Conservation (phyloP, 92 coral and sea anemone genomes). For the Porites lobata region DNA sequence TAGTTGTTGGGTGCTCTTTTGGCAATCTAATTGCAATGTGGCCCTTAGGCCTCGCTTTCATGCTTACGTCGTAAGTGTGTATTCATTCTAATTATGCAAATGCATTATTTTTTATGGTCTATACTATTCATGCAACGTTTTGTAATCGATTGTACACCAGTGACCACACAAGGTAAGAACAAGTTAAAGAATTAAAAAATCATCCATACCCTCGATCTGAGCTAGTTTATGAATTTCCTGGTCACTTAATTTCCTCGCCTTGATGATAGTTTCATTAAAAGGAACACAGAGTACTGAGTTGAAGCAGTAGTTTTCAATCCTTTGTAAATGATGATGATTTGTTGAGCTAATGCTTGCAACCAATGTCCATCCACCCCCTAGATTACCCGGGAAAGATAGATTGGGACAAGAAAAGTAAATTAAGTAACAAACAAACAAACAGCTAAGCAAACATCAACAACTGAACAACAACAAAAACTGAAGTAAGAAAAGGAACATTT, state of each 20-base stretch:
- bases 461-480: no score
- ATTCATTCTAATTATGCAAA: no score
- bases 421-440: neutral
- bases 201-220: slow-evolving; percentile 16
- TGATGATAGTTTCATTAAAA: neutral
- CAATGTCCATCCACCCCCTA: slow-evolving; percentile 62
- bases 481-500: no score
- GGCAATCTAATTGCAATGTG: no score
- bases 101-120: no score
- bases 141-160: no score
- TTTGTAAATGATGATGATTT: slow-evolving; percentile 33
- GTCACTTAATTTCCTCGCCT: slow-evolving; percentile 39
- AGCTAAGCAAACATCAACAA: neutral
- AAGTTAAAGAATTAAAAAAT: no score
- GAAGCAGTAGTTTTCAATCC: slow-evolving; percentile 13
- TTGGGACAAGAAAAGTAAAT: neutral
- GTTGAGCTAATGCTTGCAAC: slow-evolving; percentile 40
- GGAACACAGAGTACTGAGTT: slow-evolving; percentile 45
- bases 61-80: no score
- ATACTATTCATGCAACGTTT: no score
- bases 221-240: slow-evolving; percentile 41
- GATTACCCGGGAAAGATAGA: neutral
- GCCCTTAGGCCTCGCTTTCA: no score
- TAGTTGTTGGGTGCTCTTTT: no score
- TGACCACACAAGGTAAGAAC: no score